Evolutionary conservation across 2,888 invertebrate genomes (phyloP).

Genomic region (Drosophila dives): DNA sequence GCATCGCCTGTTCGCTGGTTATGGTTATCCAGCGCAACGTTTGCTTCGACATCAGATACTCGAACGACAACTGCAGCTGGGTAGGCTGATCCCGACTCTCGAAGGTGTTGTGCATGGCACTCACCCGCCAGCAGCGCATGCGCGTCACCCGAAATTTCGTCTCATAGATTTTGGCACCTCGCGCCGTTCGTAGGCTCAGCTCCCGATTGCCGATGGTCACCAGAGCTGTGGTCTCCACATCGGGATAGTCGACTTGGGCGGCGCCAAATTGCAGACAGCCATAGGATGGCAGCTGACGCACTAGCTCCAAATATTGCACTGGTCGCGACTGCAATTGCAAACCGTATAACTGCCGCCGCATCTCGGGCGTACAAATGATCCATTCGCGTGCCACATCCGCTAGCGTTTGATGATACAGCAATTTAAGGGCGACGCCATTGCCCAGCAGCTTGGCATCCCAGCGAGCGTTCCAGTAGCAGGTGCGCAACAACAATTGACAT

Average conservation of each 20-base stretch:
- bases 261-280: conserved; percentile 93
- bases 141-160: conserved; percentile 96
- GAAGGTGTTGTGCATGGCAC: conserved; percentile 88
- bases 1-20: conserved; percentile 95
- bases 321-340: conserved; percentile 92
- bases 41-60: conserved; percentile 96
- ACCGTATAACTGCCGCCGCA: conserved; percentile 88
- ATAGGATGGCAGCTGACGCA: conserved; percentile 93
- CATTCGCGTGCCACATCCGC: conserved; percentile 95
- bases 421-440: conserved; percentile 92
- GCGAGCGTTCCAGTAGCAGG: conserved; percentile 95
- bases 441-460: conserved; percentile 93
- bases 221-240: conserved; percentile 87
- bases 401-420: conserved; percentile 94
- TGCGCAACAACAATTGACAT: conserved; percentile 93
- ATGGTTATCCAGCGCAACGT: conserved; percentile 97
- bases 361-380: conserved; percentile 91
- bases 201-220: conserved; percentile 95
- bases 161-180: conserved; percentile 89
- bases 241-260: conserved; percentile 91
- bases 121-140: conserved; percentile 99
- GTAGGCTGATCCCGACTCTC: conserved; percentile 73
- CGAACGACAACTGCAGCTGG: conserved; percentile 94
- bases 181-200: conserved; percentile 89
- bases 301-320: conserved; percentile 94